Percentiles rank a stretch among this genome's conserved stretches.
phyloP scores from a whole-genome alignment of 2,113 vertebrate genomes.

The Psittacara wagleri region DNA sequence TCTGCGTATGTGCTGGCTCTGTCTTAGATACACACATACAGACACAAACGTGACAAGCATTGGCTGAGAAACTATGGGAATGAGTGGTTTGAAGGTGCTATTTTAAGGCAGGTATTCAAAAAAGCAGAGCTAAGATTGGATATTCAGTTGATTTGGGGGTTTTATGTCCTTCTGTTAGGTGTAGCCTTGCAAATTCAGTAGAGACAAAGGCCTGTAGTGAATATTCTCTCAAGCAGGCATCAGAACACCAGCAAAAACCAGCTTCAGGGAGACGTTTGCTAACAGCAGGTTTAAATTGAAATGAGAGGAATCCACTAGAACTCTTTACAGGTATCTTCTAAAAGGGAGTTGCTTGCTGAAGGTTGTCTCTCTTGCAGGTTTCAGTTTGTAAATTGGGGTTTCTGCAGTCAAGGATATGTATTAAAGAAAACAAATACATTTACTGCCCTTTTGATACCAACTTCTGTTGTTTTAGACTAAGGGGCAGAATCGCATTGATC shows the following conservation, averaged over 20 bases:
- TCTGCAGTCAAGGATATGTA: background rate
- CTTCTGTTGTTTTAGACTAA: background rate
- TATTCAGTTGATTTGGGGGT: background rate
- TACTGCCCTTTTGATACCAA: background rate
- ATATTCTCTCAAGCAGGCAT: background rate
- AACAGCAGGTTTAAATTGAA: background rate
- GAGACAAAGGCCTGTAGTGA: background rate
- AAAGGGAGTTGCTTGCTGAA: background rate
- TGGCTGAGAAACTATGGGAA: background rate
- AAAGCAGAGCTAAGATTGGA: background rate
- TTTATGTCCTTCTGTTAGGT: background rate
- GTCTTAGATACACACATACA: too few species aligned
- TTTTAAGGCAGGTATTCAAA: background rate
- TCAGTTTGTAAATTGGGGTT: background rate
- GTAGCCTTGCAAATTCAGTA: background rate
- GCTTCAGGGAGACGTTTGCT: background rate
- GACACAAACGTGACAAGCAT: too few species aligned
- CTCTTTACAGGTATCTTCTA: background rate
- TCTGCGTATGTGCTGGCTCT: background rate
- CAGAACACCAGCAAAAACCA: background rate
- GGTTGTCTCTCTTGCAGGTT: background rate
- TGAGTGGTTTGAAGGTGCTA: background rate
- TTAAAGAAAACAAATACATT: background rate
- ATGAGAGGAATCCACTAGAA: background rate
- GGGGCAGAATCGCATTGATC: background rate